These are phyloP conservation scores for Allobates femoralis DNA, from an alignment of 2,797 vertebrate species.

Conservation along the genomic window DNA sequence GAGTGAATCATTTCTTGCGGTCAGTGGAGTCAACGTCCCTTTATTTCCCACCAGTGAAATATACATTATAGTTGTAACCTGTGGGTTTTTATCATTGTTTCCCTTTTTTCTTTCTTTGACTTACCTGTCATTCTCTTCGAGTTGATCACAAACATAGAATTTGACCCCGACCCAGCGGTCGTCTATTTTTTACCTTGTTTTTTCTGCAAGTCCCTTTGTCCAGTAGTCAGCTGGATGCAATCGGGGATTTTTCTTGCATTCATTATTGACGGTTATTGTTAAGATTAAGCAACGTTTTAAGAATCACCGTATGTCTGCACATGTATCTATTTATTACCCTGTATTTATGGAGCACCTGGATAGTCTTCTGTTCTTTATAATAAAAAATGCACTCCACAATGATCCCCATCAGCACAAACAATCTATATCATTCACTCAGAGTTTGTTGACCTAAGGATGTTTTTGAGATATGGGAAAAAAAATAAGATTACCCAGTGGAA, in stretches of 20 bases:
- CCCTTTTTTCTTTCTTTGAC: background rate
- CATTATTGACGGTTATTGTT: background rate
- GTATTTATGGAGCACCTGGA: constrained; percentile 3
- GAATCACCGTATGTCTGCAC: background rate
- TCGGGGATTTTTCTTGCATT: background rate
- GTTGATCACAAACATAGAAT: constrained; percentile 33
- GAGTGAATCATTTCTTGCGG: constrained; percentile 17
- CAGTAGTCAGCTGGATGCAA: background rate
- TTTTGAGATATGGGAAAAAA: background rate
- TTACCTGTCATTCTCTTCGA: constrained; percentile 4
- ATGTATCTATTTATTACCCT: background rate
- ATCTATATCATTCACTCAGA: background rate
- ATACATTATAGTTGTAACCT: constrained; percentile 47
- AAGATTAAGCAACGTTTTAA: constrained; percentile 8
- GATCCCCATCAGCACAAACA: background rate
- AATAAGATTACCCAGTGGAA: background rate
- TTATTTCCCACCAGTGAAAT: constrained; percentile 37
- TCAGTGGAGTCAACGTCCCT: constrained; percentile 2
- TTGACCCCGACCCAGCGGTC: constrained; percentile 28
- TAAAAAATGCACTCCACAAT: background rate
- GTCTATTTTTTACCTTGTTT: constrained; percentile 22
- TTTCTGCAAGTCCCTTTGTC: background rate
- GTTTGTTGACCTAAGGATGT: background rate
- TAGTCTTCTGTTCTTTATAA: background rate
- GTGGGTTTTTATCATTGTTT: constrained; percentile 15